Percentiles rank a stretch among this genome's conserved stretches.
Evolutionary conservation across 1,140 invertebrate species (phyloP).

Genomic region (Drosophila novamexicana): DNA sequence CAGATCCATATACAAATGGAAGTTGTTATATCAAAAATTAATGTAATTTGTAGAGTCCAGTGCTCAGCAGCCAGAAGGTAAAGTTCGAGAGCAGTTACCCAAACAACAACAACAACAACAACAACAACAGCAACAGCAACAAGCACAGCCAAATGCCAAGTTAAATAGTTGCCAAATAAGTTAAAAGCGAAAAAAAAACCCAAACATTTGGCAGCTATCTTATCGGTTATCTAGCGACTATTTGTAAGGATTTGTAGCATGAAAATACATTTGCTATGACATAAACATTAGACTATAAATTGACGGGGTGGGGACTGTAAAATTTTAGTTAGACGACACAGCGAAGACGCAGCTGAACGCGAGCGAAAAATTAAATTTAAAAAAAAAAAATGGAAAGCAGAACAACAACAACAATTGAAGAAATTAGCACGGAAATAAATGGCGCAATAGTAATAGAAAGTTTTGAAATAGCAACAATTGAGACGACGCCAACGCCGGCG

Average conservation of each 20-base stretch:
- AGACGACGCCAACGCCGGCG: constrained; percentile 29
- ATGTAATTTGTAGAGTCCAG: constrained; percentile 18
- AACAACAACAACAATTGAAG: constrained; percentile 54
- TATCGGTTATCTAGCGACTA: constrained; percentile 44
- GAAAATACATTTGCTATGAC: constrained; percentile 76
- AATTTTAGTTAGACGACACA: constrained; percentile 53
- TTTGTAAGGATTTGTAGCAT: constrained; percentile 66
- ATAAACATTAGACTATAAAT: constrained; percentile 74
- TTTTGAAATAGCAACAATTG: constrained; percentile 49
- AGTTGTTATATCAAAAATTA: constrained; percentile 6
- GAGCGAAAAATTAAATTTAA: not conserved
- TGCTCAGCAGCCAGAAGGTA: not conserved
- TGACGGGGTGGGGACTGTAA: constrained; percentile 26
- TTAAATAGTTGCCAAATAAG: constrained; percentile 62
- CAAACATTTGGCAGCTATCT: constrained; percentile 48
- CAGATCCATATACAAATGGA: not conserved
- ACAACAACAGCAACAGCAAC: constrained; percentile 2
- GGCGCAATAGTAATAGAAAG: constrained; percentile 42
- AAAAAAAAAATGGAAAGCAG: constrained; percentile 14
- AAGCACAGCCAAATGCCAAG: constrained; percentile 39
- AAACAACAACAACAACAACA: not conserved
- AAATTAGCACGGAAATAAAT: constrained; percentile 57
- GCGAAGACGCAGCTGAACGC: constrained; percentile 31
- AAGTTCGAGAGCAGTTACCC: not conserved
- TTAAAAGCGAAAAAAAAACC: constrained; percentile 22